Percentiles rank a stretch among this genome's conserved stretches.
These are phyloP conservation scores for Geotrupes spiniger DNA, from an alignment of 2,888 invertebrate species.

Conservation along the genomic window DNA sequence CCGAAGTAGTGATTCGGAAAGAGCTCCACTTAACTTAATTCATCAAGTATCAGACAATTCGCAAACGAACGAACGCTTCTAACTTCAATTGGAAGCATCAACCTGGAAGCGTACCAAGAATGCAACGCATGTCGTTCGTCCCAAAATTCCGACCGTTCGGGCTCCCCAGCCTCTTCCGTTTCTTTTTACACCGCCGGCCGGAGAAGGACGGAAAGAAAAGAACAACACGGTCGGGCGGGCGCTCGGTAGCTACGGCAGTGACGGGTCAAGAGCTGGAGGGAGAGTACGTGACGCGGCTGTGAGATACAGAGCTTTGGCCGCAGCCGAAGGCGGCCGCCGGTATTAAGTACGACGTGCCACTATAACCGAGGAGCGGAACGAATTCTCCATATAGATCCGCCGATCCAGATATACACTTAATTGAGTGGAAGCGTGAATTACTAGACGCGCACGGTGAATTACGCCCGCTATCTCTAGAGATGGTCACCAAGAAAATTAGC, in stretches of 20 bases:
- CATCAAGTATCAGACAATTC: conserved; percentile 12
- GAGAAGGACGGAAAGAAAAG: neutral
- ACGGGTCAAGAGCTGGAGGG: conserved; percentile 40
- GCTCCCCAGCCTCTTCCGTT: conserved; percentile 20
- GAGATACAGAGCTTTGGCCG: conserved; percentile 42
- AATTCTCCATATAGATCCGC: neutral
- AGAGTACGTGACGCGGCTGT: conserved; percentile 42
- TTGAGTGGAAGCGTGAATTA: conserved; percentile 20
- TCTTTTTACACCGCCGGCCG: conserved; percentile 13
- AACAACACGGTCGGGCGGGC: conserved; percentile 17
- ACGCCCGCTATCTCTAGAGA: neutral
- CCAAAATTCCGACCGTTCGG: conserved; percentile 16
- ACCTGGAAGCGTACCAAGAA: conserved; percentile 8
- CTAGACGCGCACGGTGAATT: conserved; percentile 2
- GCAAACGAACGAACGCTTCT: conserved; percentile 3
- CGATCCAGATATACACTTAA: conserved; percentile 16
- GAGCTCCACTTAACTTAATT: conserved; percentile 15
- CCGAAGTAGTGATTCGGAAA: conserved; percentile 1
- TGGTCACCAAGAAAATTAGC: neutral
- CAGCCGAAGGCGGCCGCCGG: conserved; percentile 37
- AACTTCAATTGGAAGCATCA: conserved; percentile 6
- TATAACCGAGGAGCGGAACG: conserved; percentile 10
- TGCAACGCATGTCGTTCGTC: conserved; percentile 6
- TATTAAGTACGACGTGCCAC: conserved; percentile 22
- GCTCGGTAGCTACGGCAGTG: conserved; percentile 24